phyloP scores from a whole-genome alignment of 2,888 invertebrate species.

The Vannuccia rotundouncinata region DNA sequence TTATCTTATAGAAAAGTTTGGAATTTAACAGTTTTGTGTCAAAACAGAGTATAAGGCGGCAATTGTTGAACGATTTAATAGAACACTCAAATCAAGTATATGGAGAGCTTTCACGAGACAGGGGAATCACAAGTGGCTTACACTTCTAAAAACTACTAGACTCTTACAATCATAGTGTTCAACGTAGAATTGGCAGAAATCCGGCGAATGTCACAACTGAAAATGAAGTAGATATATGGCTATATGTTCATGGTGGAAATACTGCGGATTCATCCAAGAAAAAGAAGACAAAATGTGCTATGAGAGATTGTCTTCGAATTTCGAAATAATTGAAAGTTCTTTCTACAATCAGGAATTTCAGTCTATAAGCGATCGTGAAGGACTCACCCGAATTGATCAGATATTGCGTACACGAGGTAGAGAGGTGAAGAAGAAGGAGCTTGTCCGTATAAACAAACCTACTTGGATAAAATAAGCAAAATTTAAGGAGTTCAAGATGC shows the following conservation, averaged over 20 bases:
- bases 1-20: not conserved
- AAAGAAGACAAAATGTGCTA: not conserved
- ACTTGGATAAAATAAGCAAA: too few relatives aligned
- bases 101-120: not conserved
- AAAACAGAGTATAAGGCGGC: not conserved
- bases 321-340: too few relatives aligned
- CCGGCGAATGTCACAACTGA: not conserved
- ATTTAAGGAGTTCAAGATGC: too few relatives aligned
- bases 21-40: not conserved
- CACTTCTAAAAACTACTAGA: not conserved
- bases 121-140: not conserved
- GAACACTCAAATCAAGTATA: not conserved
- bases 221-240: not conserved
- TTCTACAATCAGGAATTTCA: too few relatives aligned
- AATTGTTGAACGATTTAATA: not conserved
- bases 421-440: too few relatives aligned
- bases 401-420: too few relatives aligned
- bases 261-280: not conserved
- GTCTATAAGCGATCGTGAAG: too few relatives aligned
- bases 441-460: too few relatives aligned
- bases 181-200: not conserved
- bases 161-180: not conserved
- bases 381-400: too few relatives aligned
- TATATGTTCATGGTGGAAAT: not conserved
- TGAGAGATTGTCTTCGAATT: too few relatives aligned